A percentile compares a stretch with the other conserved stretches of the same genome.
phyloP scores from a whole-genome alignment of 2,797 vertebrate genomes.

The Cyprinodon diabolis region DNA sequence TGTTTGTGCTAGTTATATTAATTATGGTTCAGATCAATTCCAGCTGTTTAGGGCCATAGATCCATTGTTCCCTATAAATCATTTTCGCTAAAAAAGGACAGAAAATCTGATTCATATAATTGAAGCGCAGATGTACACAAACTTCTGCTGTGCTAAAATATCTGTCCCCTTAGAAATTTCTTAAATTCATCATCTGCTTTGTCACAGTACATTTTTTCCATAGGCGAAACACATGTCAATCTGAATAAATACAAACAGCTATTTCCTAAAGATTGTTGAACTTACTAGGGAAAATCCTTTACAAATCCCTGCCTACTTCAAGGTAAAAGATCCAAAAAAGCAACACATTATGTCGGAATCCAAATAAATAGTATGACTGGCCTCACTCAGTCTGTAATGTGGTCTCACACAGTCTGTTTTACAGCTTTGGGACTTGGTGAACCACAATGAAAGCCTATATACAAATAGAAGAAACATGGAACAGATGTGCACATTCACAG shows the following conservation, averaged over 20 bases:
- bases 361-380: background rate
- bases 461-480: too few relatives aligned
- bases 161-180: too few relatives aligned
- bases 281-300: background rate
- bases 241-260: background rate
- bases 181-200: background rate
- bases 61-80: background rate
- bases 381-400: too few relatives aligned
- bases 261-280: background rate
- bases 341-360: background rate
- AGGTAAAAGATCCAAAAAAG: background rate
- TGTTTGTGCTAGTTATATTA: too few relatives aligned
- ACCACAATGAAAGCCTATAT: too few relatives aligned
- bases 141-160: too few relatives aligned
- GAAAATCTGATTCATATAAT: too few relatives aligned
- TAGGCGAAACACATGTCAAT: background rate
- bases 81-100: background rate
- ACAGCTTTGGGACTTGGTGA: too few relatives aligned
- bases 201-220: background rate
- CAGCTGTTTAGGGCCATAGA: background rate
- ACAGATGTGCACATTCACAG: too few relatives aligned
- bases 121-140: too few relatives aligned
- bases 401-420: too few relatives aligned
- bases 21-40: background rate
- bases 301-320: too few relatives aligned